Evolutionary conservation across 2,113 vertebrate genomes (phyloP).

Genomic region (Sebastes fasciatus): DNA sequence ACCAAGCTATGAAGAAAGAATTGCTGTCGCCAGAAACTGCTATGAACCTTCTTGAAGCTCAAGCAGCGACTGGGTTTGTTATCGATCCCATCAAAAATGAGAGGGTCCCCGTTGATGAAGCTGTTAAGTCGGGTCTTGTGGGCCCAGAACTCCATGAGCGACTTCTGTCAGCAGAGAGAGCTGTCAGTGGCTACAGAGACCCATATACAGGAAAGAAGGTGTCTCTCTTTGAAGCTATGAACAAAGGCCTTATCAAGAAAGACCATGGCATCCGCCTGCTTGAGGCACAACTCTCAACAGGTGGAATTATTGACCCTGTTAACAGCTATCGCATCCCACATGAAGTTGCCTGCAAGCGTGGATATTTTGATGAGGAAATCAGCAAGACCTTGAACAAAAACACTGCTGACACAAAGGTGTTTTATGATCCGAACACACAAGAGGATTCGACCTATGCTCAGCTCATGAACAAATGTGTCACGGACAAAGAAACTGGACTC

Average conservation of each 20-base stretch:
- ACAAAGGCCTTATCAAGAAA: constrained; percentile 91
- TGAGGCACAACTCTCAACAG: constrained; percentile 92
- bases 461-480: constrained; percentile 87
- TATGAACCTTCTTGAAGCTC: constrained; percentile 90
- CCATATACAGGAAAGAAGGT: constrained; percentile 92
- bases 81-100: constrained; percentile 88
- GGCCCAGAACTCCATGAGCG: constrained; percentile 95
- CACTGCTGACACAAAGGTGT: constrained; percentile 84
- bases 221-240: constrained; percentile 93
- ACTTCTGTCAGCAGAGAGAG: constrained; percentile 93
- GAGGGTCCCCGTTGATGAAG: constrained; percentile 87
- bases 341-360: constrained; percentile 89
- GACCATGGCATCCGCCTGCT: constrained; percentile 90
- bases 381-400: constrained; percentile 77
- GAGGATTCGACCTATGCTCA: constrained; percentile 87
- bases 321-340: constrained; percentile 92
- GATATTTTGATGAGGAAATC: constrained; percentile 88
- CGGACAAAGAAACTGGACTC: constrained; percentile 89
- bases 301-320: constrained; percentile 91
- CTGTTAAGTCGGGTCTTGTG: constrained; percentile 90
- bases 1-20: constrained; percentile 91
- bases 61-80: constrained; percentile 92
- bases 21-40: constrained; percentile 86
- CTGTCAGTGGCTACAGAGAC: constrained; percentile 91
- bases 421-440: constrained; percentile 87